A percentile compares a stretch with the other conserved stretches of the same genome.
Conservation (phyloP, 2,888 invertebrate species). For the Machimus atricapillus region DNA sequence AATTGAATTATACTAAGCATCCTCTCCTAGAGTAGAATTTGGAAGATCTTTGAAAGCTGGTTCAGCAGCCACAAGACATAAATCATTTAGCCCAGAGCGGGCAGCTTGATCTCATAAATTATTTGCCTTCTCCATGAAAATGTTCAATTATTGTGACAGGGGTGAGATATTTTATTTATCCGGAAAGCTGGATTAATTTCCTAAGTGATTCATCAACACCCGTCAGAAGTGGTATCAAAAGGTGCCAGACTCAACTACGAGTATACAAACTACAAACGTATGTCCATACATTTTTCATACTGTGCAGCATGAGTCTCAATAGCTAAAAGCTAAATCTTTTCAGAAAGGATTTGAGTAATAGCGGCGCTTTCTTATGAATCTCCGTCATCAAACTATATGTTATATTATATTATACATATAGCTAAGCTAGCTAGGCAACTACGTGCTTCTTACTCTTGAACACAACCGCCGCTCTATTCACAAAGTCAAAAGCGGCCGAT, state of each 20-base stretch:
- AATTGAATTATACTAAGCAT: not conserved
- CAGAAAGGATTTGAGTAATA: conserved; percentile 2
- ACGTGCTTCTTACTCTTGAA: not conserved
- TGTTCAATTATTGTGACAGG: not conserved
- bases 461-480: not conserved
- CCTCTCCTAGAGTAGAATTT: not conserved
- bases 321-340: conserved; percentile 13
- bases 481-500: not conserved
- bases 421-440: not conserved
- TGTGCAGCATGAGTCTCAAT: not conserved
- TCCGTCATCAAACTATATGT: not conserved
- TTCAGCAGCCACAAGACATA: not conserved
- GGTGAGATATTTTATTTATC: conserved; percentile 9
- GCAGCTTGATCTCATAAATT: not conserved
- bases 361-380: not conserved
- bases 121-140: not conserved
- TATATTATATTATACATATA: not conserved
- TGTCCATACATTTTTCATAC: not conserved
- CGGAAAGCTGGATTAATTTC: not conserved
- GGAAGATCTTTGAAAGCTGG: not conserved
- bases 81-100: not conserved
- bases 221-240: conserved; percentile 5
- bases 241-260: not conserved
- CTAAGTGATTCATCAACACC: conserved; percentile 21
- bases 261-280: not conserved